Percentiles rank a stretch among this genome's conserved stretches.
Conservation (phyloP, 2,797 vertebrate species). For the Fundulus diaphanus region DNA sequence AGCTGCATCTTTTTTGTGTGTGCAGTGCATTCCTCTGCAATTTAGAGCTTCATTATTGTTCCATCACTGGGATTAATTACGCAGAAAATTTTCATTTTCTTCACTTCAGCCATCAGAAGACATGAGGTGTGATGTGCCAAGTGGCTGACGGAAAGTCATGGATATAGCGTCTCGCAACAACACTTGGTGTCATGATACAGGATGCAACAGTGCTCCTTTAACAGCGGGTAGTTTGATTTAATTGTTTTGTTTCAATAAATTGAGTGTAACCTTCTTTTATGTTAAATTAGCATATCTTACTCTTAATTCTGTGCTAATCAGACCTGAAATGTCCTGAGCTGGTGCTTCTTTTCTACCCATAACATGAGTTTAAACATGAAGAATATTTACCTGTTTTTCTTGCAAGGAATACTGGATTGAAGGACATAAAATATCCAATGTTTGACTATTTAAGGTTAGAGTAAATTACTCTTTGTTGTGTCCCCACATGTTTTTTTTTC, state of each 20-base stretch:
- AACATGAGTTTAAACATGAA: too few relatives aligned
- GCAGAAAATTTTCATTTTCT: conserved; percentile 72
- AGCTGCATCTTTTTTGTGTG: conserved; percentile 50
- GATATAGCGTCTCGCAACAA: conserved; percentile 11
- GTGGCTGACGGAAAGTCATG: conserved; percentile 36
- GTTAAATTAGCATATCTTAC: neutral
- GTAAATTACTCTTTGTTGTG: too few relatives aligned
- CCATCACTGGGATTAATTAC: conserved; percentile 70
- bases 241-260: neutral
- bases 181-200: neutral
- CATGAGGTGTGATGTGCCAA: conserved; percentile 47
- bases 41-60: conserved; percentile 67
- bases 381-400: too few relatives aligned
- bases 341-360: neutral
- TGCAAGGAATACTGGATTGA: too few relatives aligned
- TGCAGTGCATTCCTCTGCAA: conserved; percentile 40
- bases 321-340: neutral
- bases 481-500: too few relatives aligned
- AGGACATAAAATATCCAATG: too few relatives aligned
- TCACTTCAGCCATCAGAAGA: conserved; percentile 46
- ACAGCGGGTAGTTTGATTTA: neutral
- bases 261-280: neutral
- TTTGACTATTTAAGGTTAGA: too few relatives aligned
- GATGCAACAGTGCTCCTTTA: neutral
- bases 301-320: neutral